These are phyloP conservation scores for Lordiphosa stackelbergi DNA, from an alignment of 1,140 invertebrate genomes.

Conservation along the genomic window DNA sequence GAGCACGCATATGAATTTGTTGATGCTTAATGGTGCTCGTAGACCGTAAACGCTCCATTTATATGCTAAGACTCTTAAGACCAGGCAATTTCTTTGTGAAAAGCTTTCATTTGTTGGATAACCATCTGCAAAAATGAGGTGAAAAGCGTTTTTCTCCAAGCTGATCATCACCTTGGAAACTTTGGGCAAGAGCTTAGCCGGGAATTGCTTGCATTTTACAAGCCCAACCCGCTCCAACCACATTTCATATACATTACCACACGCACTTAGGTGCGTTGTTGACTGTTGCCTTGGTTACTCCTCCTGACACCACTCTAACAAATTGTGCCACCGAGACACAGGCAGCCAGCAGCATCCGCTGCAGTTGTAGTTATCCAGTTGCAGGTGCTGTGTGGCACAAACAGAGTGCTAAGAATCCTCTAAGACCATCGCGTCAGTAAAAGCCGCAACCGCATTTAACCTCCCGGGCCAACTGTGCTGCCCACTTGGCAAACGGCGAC, in stretches of 20 bases:
- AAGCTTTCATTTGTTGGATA: conserved; percentile 8
- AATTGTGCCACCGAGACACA: conserved; percentile 49
- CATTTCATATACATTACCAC: conserved; percentile 12
- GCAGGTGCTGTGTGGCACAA: conserved; percentile 31
- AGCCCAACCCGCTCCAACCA: not conserved
- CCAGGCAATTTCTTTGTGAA: not conserved
- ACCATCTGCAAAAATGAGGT: not conserved
- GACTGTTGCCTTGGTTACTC: conserved; percentile 7
- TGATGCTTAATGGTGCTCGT: no score
- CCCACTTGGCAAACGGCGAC: conserved; percentile 37
- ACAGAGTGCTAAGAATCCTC: conserved; percentile 45
- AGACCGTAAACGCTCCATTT: no score
- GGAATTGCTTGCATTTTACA: conserved; percentile 7
- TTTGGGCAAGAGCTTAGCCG: conserved; percentile 2
- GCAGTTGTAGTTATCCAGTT: conserved; percentile 4
- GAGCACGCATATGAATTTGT: no score
- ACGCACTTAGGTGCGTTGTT: conserved; percentile 23
- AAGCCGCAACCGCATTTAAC: conserved; percentile 62
- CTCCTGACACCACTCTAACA: conserved; percentile 52
- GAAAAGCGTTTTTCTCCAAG: not conserved
- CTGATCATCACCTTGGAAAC: conserved; percentile 2
- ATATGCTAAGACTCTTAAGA: no score
- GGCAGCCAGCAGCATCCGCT: conserved; percentile 2
- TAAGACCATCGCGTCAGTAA: conserved; percentile 55
- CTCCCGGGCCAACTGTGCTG: conserved; percentile 17